Conservation (phyloP, 2,888 invertebrate species). For the Brachylomia viminalis region DNA sequence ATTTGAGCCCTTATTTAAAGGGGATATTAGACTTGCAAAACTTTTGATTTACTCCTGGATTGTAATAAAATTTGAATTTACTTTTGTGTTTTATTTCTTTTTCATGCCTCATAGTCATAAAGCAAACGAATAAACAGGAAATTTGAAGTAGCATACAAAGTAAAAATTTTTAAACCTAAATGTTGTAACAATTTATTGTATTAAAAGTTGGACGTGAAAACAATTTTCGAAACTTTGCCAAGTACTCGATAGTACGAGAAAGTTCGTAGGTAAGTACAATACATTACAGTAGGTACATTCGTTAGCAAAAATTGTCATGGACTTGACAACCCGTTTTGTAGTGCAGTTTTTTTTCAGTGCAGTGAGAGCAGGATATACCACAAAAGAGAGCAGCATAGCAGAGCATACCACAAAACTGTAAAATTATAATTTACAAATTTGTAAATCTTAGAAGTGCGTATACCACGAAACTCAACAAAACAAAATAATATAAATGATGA, state of each 20-base stretch:
- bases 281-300: too few species aligned
- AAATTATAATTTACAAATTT: too few species aligned
- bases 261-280: background rate
- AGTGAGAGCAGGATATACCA: too few species aligned
- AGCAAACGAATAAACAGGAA: too few species aligned
- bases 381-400: too few species aligned
- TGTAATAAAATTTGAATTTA: slow-evolving; percentile 76
- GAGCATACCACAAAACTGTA: too few species aligned
- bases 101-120: background rate
- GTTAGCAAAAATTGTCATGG: background rate
- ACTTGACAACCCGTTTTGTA: background rate
- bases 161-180: background rate
- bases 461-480: too few species aligned
- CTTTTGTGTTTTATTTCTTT: slow-evolving; percentile 54
- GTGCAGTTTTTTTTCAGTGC: background rate
- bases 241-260: background rate
- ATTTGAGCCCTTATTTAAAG: slow-evolving; percentile 90
- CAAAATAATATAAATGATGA: too few species aligned
- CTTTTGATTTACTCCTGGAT: slow-evolving; percentile 67
- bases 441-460: too few species aligned
- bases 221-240: background rate
- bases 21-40: slow-evolving; percentile 83
- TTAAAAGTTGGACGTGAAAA: background rate
- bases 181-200: background rate
- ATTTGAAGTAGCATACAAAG: too few species aligned